Evolutionary conservation across 92 coral and sea anemone species (phyloP).

Genomic region (Actinostola sp.): DNA sequence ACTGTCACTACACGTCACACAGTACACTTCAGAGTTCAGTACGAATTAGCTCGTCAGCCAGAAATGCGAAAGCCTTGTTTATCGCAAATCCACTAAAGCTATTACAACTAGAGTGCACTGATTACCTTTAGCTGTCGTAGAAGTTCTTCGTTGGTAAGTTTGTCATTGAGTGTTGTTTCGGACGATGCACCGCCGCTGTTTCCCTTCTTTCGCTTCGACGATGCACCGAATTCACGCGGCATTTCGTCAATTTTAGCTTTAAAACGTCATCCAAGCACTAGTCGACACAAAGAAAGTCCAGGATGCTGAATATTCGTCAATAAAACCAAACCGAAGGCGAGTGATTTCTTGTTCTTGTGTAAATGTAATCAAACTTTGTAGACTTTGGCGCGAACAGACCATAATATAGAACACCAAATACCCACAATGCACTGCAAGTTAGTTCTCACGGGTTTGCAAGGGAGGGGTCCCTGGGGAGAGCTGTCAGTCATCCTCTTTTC

Average conservation of each 20-base stretch:
- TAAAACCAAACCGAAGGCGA: background rate
- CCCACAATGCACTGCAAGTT: constrained; percentile 14
- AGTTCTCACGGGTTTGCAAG: too few relatives aligned
- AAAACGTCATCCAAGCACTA: constrained; percentile 21
- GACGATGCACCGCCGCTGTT: constrained; percentile 62
- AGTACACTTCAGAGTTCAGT: background rate
- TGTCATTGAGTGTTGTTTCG: constrained; percentile 68
- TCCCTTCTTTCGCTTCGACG: constrained; percentile 66
- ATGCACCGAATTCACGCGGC: constrained; percentile 62
- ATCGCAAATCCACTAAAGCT: background rate
- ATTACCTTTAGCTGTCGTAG: constrained; percentile 77
- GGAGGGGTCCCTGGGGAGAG: too few relatives aligned
- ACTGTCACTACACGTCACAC: background rate
- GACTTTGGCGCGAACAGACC: constrained; percentile 89
- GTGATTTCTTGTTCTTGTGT: constrained; percentile 22
- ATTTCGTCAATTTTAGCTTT: constrained; percentile 20
- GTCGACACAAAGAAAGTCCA: background rate
- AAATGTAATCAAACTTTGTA: constrained; percentile 56
- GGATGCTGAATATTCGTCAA: background rate
- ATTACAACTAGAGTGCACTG: background rate
- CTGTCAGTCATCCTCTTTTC: too few relatives aligned
- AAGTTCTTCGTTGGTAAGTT: constrained; percentile 81
- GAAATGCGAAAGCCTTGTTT: background rate
- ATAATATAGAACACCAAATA: constrained; percentile 41
- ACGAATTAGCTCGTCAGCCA: background rate